Base-by-base conservation (phyloP, 2,888 invertebrate species). In the Pyrgus malvae region DNA sequence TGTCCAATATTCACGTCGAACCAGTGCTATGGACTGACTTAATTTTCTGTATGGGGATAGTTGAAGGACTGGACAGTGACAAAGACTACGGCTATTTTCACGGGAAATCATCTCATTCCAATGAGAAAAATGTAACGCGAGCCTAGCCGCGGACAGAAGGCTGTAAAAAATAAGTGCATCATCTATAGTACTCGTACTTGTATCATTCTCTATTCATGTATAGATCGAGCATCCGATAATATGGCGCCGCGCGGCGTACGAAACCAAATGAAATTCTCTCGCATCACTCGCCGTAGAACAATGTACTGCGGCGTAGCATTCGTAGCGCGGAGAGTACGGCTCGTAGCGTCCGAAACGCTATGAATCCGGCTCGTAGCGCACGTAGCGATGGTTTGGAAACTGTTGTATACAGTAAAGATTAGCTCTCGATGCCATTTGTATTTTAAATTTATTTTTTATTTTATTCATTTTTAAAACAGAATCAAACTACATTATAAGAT, bases 191-290 rank as follows among this genome's bases (percentile, higher is more conserved):
- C 7, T 38, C 21, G 6, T 19, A 38, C 9, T 19, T 23, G 6
- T 19, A 38, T 38, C 2, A 19, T 21, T 21, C 5, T 21, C 45
- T 35, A 33, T 46, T 23, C 45, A 46, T 6, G 21, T 38, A n/a
- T 23, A 4, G 12, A 12, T 31, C 45, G 8, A 11, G 31, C 45
- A 45, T 45, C 31, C 19, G 27, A 45, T 45, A 11, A 21, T 45
- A 31, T 45, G 45, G 19, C 17, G 45, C 8, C 33, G 45, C 45
- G 31, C 17, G 45, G 4, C 33, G 45, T 33, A 33, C 33, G 45
- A 11, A 33, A 12, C 21, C 19, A 45, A 45, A 45, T 45, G 45
- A 45, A 45, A 45, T 45, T 33, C 45, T 45, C 45, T 45, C 31
- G 45, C 45, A 21, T 45, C 45, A 45, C 31, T 21, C 45, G 45